These are phyloP conservation scores for Macrobrachium rosenbergii DNA, from an alignment of 1,140 invertebrate genomes.

Conservation along the genomic window DNA sequence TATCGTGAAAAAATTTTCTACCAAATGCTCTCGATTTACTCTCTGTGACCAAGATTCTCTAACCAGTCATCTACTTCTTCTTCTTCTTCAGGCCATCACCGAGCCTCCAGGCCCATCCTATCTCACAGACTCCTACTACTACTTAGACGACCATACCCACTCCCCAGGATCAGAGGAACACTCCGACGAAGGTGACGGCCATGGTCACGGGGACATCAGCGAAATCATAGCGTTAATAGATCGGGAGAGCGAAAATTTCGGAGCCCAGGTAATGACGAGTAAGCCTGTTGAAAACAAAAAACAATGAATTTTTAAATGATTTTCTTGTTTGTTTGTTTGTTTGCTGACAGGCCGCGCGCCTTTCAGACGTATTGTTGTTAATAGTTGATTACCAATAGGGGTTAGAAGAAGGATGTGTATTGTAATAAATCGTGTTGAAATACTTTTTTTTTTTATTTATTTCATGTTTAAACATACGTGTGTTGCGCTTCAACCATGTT, in stretches of 20 bases:
- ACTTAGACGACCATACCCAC: constrained; percentile 42
- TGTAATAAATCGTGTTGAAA: too few species aligned
- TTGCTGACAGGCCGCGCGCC: too few species aligned
- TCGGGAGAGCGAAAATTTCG: constrained; percentile 36
- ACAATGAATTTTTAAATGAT: not conserved
- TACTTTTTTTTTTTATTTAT: too few species aligned
- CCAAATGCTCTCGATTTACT: not conserved
- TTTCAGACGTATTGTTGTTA: too few species aligned
- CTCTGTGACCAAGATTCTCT: too few species aligned
- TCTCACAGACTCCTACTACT: constrained; percentile 56
- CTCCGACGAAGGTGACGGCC: not conserved
- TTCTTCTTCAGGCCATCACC: constrained; percentile 15
- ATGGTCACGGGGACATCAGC: not conserved
- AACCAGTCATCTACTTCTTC: not conserved
- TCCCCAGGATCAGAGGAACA: constrained; percentile 29
- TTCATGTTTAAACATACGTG: too few species aligned
- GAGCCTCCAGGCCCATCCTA: constrained; percentile 43
- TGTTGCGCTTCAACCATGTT: too few species aligned
- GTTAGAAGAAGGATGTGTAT: too few species aligned
- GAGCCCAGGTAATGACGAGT: not conserved
- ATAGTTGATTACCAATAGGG: too few species aligned
- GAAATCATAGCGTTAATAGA: not conserved
- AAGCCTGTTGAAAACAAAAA: not conserved
- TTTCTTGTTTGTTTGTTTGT: too few species aligned
- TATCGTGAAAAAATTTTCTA: not conserved